Evolutionary conservation across 2,888 invertebrate species (phyloP), one percentile per base, ranked within the genome.

Genomic region (Drosophila flavopinicola): DNA sequence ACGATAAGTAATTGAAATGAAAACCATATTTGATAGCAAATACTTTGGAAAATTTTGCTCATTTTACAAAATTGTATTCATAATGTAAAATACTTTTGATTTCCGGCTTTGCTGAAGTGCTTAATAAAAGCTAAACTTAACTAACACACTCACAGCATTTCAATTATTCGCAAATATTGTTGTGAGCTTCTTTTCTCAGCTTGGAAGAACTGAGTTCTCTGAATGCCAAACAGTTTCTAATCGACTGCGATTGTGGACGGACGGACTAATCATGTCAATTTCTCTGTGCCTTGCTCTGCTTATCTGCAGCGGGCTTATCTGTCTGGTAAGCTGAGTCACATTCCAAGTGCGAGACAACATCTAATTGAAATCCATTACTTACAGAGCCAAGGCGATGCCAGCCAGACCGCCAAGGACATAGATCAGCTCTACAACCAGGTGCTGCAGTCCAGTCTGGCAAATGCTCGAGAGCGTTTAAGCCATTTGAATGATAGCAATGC

Each of bases 71-170:
- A 42, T 48, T 15, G n/a, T 59, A 42, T 54, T 54, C 23, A 51
- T 37, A 29, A 59, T 67, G 63, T 72, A 58, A 45, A 32, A 37
- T 39, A 33, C 30, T 35, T 61, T 60, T 41, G 9, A 57, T 70
- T 61, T 66, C 66, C 52, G 66, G 57, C 74, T 61, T 64, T 66
- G 77, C 74, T 74, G 45, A 76, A 76, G n/a, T 70, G 74, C 64
- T 74, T 61, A 75, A 75, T 75, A 75, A 75, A 75, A 77, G 63
- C 75, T 76, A 59, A 60, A 60, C 58, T 66, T 51, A 57, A 61
- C 60, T 54, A 33, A 48, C 23, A 39, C 13, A 32, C 38, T 29
- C 4, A 38, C 24, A 25, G 1, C 2, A 27, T 29, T 45, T 35
- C 24, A 44, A 23, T 29, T 20, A 30, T 38, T 27, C 10, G 6